Evolutionary conservation across 2,797 vertebrate genomes (phyloP).

Genomic region (Babyrousa celebensis): DNA sequence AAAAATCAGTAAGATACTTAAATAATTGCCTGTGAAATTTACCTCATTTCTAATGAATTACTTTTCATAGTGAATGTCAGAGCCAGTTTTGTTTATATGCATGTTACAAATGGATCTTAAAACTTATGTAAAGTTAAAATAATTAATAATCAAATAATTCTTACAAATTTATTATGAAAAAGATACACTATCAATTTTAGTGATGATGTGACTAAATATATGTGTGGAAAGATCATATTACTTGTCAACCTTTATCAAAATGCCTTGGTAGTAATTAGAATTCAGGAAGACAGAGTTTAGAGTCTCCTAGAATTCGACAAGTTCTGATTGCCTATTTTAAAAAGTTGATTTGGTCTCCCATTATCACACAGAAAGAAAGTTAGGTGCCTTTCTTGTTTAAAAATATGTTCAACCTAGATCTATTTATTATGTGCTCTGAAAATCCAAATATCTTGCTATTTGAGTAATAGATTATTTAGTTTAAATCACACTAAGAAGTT

Average conservation of each 20-base stretch:
- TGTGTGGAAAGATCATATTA: conserved; percentile 41
- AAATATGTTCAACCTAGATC: background rate
- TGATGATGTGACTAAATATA: conserved; percentile 58
- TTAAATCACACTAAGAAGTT: background rate
- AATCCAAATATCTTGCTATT: background rate
- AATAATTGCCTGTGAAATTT: conserved; percentile 40
- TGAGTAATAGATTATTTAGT: background rate
- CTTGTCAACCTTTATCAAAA: conserved; percentile 61
- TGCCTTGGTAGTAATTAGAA: conserved; percentile 63
- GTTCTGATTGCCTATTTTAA: conserved; percentile 1
- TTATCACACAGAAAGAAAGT: background rate
- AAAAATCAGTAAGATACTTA: conserved; percentile 24
- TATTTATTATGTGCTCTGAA: background rate
- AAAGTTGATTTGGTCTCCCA: conserved; percentile 26
- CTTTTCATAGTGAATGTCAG: conserved; percentile 1
- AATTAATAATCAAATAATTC: conserved; percentile 60
- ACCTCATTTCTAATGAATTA: background rate
- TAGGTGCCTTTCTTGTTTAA: background rate
- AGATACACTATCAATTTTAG: conserved; percentile 50
- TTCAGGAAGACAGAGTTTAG: conserved; percentile 59
- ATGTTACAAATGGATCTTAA: conserved; percentile 30
- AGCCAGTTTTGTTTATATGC: conserved; percentile 49
- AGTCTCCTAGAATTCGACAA: conserved; percentile 39
- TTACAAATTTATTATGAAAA: conserved; percentile 42
- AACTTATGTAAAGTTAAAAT: conserved; percentile 44